phyloP scores from a whole-genome alignment of 2,888 invertebrate genomes.

The Metacarcinus magister region DNA sequence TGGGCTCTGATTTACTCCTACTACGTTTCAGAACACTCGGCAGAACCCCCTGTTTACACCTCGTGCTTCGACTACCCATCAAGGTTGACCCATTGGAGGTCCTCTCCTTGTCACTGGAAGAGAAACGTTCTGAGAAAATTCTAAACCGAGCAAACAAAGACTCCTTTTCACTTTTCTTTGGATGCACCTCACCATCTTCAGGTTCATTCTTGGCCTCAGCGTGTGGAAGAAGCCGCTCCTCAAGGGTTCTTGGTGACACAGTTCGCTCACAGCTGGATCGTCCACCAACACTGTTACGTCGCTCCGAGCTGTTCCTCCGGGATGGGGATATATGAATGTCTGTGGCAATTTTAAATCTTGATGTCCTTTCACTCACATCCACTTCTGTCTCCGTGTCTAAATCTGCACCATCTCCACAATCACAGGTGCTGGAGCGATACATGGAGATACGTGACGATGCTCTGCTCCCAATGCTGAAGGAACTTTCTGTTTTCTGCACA shows the following conservation, averaged over 20 bases:
- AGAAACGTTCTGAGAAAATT: conserved; percentile 77
- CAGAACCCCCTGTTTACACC: conserved; percentile 70
- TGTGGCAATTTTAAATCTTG: conserved; percentile 91
- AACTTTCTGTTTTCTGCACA: conserved; percentile 77
- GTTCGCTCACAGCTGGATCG: conserved; percentile 78
- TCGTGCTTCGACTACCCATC: conserved; percentile 69
- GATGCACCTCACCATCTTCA: conserved; percentile 66
- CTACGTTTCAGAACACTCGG: conserved; percentile 78
- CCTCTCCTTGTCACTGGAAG: conserved; percentile 73
- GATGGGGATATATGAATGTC: conserved; percentile 77
- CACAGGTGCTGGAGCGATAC: conserved; percentile 68
- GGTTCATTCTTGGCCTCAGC: conserved; percentile 71
- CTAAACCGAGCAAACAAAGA: conserved; percentile 75
- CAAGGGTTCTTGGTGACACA: conserved; percentile 76
- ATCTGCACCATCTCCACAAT: conserved; percentile 74
- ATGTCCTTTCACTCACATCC: conserved; percentile 89
- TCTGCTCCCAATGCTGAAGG: conserved; percentile 72
- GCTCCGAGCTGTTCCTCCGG: conserved; percentile 74
- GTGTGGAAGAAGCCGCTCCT: conserved; percentile 77
- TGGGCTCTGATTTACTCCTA: conserved; percentile 77
- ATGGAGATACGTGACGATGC: conserved; percentile 80
- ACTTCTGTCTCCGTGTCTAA: conserved; percentile 89
- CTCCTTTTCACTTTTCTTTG: conserved; percentile 73
- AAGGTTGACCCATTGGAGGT: conserved; percentile 73
- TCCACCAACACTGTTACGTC: conserved; percentile 78